phyloP scores from a whole-genome alignment of 2,113 vertebrate species.

The Chamaetylas fuelleborni region DNA sequence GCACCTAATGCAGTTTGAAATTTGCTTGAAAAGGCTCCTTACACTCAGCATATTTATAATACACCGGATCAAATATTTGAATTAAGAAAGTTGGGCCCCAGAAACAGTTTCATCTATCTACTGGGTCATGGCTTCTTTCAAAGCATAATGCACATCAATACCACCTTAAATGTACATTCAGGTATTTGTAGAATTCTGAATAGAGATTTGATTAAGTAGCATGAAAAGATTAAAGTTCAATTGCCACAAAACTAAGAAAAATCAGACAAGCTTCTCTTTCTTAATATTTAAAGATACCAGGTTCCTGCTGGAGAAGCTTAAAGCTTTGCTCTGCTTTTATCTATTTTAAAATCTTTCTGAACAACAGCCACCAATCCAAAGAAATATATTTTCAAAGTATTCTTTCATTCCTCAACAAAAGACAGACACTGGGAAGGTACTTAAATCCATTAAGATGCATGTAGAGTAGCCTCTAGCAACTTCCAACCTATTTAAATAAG shows the following conservation, averaged over 20 bases:
- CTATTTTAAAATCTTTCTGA: constrained; percentile 20
- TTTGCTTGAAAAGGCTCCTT: not conserved
- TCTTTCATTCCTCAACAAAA: constrained; percentile 23
- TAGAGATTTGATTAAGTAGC: constrained; percentile 28
- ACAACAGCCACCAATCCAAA: not conserved
- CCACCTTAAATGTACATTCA: constrained; percentile 12
- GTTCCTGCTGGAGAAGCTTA: constrained; percentile 29
- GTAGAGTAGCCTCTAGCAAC: constrained; percentile 6
- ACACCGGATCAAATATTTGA: not conserved
- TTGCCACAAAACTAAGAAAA: constrained; percentile 23
- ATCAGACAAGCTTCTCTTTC: constrained; percentile 15
- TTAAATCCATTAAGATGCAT: constrained; percentile 13
- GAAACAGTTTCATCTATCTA: constrained; percentile 2
- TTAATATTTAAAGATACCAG: constrained; percentile 46
- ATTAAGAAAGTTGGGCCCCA: not conserved
- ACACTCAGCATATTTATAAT: not conserved
- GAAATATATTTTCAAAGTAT: constrained; percentile 1
- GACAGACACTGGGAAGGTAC: not conserved
- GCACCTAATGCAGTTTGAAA: not conserved
- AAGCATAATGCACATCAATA: not conserved
- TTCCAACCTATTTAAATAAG: constrained; percentile 32
- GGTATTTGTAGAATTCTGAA: not conserved
- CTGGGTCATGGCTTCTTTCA: not conserved
- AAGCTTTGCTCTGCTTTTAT: constrained; percentile 41
- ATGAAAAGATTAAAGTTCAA: constrained; percentile 12